These are phyloP conservation scores for Drosophila subquinaria DNA, from an alignment of 2,888 invertebrate genomes.

Conservation along the genomic window DNA sequence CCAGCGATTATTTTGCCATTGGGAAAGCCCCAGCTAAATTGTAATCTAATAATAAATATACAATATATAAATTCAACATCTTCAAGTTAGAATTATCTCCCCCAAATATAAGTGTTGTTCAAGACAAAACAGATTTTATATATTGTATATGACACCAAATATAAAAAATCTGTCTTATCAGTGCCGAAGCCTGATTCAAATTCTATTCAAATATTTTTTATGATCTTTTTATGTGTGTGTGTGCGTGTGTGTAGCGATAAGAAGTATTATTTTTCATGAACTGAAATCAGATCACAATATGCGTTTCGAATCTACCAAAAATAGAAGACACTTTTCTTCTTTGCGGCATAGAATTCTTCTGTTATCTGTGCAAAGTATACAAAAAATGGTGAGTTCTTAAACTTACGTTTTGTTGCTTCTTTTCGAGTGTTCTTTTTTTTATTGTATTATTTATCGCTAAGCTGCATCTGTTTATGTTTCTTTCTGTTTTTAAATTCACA, in stretches of 20 bases:
- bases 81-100: constrained; percentile 5
- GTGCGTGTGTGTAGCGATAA: constrained; percentile 36
- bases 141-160: background rate
- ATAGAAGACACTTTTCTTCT: constrained; percentile 42
- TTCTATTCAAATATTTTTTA: constrained; percentile 32
- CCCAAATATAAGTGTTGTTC: background rate
- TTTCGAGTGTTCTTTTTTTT: constrained; percentile 1
- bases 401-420: constrained; percentile 42
- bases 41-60: constrained; percentile 32
- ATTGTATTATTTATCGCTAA: constrained; percentile 20
- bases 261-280: constrained; percentile 20
- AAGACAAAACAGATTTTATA: background rate
- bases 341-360: constrained; percentile 5
- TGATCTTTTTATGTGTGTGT: constrained; percentile 24
- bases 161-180: constrained; percentile 43
- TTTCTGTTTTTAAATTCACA: constrained; percentile 29
- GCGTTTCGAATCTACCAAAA: constrained; percentile 29
- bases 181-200: constrained; percentile 39
- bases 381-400: constrained; percentile 14
- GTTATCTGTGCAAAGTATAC: constrained; percentile 39
- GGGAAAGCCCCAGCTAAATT: constrained; percentile 37
- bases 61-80: constrained; percentile 5
- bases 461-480: constrained; percentile 45
- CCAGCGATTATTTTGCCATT: constrained; percentile 10
- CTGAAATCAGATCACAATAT: constrained; percentile 54